A percentile compares a stretch with the other conserved stretches of the same genome.
phyloP scores from a whole-genome alignment of 2,888 invertebrate species.

The Desoria tigrina region DNA sequence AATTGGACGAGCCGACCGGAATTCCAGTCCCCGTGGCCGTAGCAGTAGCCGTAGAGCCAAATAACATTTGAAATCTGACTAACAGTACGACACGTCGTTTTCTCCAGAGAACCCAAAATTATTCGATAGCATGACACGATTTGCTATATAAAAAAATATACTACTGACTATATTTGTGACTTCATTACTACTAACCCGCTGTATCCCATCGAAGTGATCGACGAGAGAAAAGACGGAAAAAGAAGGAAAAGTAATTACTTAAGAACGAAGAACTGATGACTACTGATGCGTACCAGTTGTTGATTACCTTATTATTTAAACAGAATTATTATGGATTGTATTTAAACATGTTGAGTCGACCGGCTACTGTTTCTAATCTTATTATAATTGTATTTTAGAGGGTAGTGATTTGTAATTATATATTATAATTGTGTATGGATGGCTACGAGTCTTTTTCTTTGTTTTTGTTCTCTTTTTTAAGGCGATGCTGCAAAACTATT shows the following conservation, averaged over 20 bases:
- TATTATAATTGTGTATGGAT: neutral
- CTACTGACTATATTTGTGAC: constrained; percentile 4
- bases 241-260: constrained; percentile 1
- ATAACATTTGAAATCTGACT: neutral
- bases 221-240: neutral
- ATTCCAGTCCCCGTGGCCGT: constrained; percentile 7
- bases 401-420: constrained; percentile 10
- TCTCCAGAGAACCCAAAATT: constrained; percentile 2
- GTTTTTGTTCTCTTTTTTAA: constrained; percentile 22
- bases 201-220: constrained; percentile 4
- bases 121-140: constrained; percentile 13
- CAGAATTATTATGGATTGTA: no score
- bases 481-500: constrained; percentile 26
- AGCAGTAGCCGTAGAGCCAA: constrained; percentile 11
- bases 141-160: constrained; percentile 2
- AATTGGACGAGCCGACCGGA: neutral
- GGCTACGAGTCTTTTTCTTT: constrained; percentile 1
- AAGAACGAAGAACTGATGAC: constrained; percentile 9
- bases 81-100: neutral
- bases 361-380: constrained; percentile 3
- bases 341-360: constrained; percentile 6
- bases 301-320: constrained; percentile 10
- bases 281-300: constrained; percentile 11
- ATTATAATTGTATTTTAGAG: neutral
- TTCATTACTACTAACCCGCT: neutral